A percentile compares a stretch with the other conserved stretches of the same genome.
Conservation (phyloP, 2,888 invertebrate species). For the Aporophyla lueneburgensis region DNA sequence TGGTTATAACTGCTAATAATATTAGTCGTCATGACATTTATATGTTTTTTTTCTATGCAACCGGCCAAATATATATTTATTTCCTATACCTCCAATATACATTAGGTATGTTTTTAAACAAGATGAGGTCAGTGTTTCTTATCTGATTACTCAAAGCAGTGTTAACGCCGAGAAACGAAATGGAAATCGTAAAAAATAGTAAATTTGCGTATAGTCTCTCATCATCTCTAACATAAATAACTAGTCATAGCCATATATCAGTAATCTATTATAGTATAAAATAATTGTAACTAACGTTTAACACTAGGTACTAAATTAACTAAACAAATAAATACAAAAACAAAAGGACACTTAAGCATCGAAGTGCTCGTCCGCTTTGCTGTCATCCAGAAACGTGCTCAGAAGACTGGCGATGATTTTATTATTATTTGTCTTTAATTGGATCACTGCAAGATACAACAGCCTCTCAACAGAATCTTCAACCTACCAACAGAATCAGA, state of each 20-base stretch:
- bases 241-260: not conserved
- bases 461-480: not conserved
- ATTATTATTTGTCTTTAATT: not conserved
- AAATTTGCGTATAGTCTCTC: not conserved
- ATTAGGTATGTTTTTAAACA: too few relatives aligned
- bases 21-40: not conserved
- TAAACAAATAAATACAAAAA: too few relatives aligned
- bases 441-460: not conserved
- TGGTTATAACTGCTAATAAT: constrained; percentile 7
- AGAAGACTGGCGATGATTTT: too few relatives aligned
- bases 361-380: too few relatives aligned
- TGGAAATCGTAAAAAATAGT: not conserved
- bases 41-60: not conserved
- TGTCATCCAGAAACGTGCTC: too few relatives aligned
- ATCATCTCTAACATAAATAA: not conserved
- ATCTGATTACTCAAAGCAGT: not conserved
- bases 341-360: too few relatives aligned
- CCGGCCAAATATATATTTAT: not conserved
- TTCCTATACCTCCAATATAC: too few relatives aligned
- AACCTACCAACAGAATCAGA: constrained; percentile 10
- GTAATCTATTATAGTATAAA: not conserved
- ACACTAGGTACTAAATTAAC: too few relatives aligned
- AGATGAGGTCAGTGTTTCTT: not conserved
- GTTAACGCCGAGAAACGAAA: not conserved
- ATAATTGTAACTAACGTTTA: too few relatives aligned